Percentiles rank a stretch among this genome's conserved stretches.
Evolutionary conservation across 1,140 invertebrate genomes (phyloP).

Genomic region (Ridgeia piscesae): DNA sequence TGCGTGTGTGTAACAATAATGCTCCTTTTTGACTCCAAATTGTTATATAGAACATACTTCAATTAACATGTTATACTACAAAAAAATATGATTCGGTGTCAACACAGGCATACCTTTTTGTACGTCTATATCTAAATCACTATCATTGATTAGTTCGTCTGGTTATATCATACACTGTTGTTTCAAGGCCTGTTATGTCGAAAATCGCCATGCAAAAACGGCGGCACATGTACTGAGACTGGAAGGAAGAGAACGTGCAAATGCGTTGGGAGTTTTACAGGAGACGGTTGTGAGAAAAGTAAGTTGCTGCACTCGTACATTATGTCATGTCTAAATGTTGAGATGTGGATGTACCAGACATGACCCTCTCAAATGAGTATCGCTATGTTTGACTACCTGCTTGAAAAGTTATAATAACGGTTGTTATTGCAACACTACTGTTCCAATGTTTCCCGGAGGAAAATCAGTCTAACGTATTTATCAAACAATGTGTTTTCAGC

Average conservation of each 20-base stretch:
- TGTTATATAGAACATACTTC: too few species aligned
- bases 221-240: background rate
- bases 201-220: background rate
- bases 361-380: background rate
- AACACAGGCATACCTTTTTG: background rate
- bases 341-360: background rate
- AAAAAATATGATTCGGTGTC: background rate
- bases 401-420: background rate
- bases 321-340: background rate
- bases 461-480: too few species aligned
- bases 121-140: background rate
- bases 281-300: background rate
- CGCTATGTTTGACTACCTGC: background rate
- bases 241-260: too few species aligned
- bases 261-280: too few species aligned
- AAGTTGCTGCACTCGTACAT: background rate
- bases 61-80: background rate
- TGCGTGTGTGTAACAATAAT: too few species aligned
- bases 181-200: too few species aligned
- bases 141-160: background rate
- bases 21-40: too few species aligned
- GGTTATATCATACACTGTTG: too few species aligned
- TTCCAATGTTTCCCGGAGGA: too few species aligned
- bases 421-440: background rate
- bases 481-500: too few species aligned